These are phyloP conservation scores for Anseranas semipalmata DNA, from an alignment of 2,113 vertebrate species.

Conservation along the genomic window DNA sequence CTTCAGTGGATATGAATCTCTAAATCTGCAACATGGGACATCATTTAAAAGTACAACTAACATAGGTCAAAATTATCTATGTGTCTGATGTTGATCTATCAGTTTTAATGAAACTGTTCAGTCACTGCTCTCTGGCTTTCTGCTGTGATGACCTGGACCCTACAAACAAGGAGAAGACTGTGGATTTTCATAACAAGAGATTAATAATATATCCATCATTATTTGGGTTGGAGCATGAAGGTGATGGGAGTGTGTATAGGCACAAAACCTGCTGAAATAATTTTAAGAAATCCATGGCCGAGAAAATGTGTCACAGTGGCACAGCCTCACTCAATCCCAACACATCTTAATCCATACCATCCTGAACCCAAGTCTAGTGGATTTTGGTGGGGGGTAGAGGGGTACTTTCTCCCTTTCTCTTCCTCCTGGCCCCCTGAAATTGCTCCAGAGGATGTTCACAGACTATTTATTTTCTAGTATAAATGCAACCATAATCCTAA, in stretches of 20 bases:
- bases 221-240: background rate
- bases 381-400: rapidly evolving
- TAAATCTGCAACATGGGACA: background rate
- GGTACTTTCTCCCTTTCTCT: background rate
- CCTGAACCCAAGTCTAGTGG: background rate
- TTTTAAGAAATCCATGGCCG: background rate
- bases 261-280: background rate
- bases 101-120: background rate
- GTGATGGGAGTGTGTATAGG: background rate
- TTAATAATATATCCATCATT: background rate
- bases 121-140: background rate
- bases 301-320: background rate
- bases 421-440: rapidly evolving
- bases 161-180: background rate
- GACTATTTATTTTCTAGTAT: background rate
- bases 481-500: background rate
- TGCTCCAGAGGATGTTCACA: background rate
- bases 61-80: background rate
- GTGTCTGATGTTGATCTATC: background rate
- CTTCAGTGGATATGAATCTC: background rate
- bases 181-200: background rate
- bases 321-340: background rate
- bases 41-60: background rate
- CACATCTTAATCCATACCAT: background rate
- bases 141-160: background rate